These are phyloP conservation scores for Drosophila sp. DNA, from an alignment of 1,140 invertebrate species.

Conservation along the genomic window DNA sequence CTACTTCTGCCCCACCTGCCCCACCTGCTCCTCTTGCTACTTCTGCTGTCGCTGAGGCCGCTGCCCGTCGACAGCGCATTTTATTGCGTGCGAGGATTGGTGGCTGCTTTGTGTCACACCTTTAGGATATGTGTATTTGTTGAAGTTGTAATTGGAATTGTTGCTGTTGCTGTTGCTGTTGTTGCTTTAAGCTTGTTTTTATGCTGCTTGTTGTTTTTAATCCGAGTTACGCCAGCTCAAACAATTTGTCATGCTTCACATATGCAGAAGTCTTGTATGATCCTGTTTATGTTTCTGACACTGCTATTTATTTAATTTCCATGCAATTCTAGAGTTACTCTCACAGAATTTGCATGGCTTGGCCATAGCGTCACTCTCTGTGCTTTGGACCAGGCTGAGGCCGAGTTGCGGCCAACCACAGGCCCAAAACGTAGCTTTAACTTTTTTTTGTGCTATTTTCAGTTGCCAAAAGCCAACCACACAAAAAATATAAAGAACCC, in stretches of 20 bases:
- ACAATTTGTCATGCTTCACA: slow-evolving; percentile 54
- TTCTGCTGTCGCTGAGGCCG: slow-evolving; percentile 35
- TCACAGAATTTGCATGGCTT: slow-evolving; percentile 61
- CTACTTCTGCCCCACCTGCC: slow-evolving; percentile 2
- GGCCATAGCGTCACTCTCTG: slow-evolving; percentile 48
- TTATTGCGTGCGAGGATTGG: slow-evolving; percentile 70
- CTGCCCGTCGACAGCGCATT: slow-evolving; percentile 65
- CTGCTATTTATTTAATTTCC: slow-evolving; percentile 72
- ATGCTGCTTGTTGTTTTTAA: slow-evolving; percentile 58
- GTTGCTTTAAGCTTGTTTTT: slow-evolving; percentile 41
- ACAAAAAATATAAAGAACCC: slow-evolving; percentile 11
- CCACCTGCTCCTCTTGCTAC: slow-evolving; percentile 17
- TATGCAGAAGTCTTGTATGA: slow-evolving; percentile 39
- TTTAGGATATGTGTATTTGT: slow-evolving; percentile 40
- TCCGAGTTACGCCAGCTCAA: slow-evolving; percentile 64
- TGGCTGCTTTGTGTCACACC: slow-evolving; percentile 68
- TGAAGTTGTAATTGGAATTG: slow-evolving; percentile 34
- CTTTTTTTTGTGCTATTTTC: slow-evolving; percentile 53
- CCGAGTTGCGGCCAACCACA: slow-evolving; percentile 48
- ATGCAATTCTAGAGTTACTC: slow-evolving; percentile 55
- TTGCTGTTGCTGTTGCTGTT: slow-evolving; percentile 26
- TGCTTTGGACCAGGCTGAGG: slow-evolving; percentile 4
- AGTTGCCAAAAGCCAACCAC: slow-evolving; percentile 49
- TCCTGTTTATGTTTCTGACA: background rate
- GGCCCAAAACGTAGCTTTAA: slow-evolving; percentile 51